Base-by-base conservation (phyloP, 2,113 vertebrate genomes). In the Rana temporaria region DNA sequence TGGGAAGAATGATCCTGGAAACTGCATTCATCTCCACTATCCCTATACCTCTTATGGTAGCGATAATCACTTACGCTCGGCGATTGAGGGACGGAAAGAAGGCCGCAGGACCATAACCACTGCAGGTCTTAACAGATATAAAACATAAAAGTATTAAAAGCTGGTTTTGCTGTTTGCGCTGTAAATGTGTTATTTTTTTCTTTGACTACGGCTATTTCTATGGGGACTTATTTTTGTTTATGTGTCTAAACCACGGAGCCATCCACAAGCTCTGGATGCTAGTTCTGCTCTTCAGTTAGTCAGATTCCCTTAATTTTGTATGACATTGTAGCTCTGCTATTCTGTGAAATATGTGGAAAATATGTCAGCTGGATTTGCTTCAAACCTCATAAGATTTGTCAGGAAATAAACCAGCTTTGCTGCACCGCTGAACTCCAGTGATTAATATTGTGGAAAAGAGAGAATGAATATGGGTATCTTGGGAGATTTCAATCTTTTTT, bases 281-380 rank as follows among this genome's bases (percentile, higher is more conserved):
- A 32, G 24, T 65, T 65, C 42, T 53, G 19, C 20, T 26, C 19
- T 60, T 22, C 42, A 62, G 20, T 60, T 65, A 67, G 65, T 14
- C 22, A 57, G 60, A 59, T 42, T 22, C n/a, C 17, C 52, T 52
- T 55, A 26, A 65, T 64, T 63, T 71, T 18, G 6, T 53, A 17
- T 34, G 26, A 57, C 24, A 73, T 60, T 11, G 19, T 32, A 81
- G n/a, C 38, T 71, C 57, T 48, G n/a, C 68, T 81, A 15, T 32
- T 70, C 68, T 19, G 20, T 48, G 55, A 69, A 62, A 70, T 48
- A 18, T 69, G 67, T 52, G 30, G 57, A 60, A 69, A 81, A 72
- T 71, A 53, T 72, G 38, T 72, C 24, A 80, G 57, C 52, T 81
- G 79, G 79, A 81, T 63, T 62, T 63, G 55, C 57, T 72, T 81